Conservation (phyloP, 2,797 vertebrate genomes). For the Urocyon cinereoargenteus region DNA sequence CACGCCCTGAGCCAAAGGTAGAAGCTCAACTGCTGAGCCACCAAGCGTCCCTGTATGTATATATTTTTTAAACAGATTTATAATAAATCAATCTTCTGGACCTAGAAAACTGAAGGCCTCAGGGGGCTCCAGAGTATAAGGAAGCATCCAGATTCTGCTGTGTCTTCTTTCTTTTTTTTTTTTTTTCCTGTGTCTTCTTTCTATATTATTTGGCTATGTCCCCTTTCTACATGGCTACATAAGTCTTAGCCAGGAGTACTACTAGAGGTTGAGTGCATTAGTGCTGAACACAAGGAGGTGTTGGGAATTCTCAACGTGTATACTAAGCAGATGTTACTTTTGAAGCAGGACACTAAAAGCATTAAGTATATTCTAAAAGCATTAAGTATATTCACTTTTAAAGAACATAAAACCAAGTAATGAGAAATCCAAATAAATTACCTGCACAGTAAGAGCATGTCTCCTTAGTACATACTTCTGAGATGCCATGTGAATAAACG, state of each 20-base stretch:
- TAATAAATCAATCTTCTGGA: background rate
- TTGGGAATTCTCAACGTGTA: background rate
- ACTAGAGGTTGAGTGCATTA: background rate
- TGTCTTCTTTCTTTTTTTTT: background rate
- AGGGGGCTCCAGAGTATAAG: background rate
- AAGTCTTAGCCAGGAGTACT: background rate
- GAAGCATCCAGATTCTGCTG: background rate
- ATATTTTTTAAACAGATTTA: background rate
- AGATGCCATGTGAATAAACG: constrained; percentile 98
- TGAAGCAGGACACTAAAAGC: background rate
- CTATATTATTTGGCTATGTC: background rate
- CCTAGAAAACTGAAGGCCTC: background rate
- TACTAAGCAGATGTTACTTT: background rate
- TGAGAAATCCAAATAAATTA: constrained; percentile 72
- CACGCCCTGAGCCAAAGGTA: too few relatives aligned
- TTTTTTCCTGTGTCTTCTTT: too few relatives aligned
- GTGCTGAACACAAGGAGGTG: background rate
- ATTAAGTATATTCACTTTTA: background rate
- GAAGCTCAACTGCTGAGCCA: too few relatives aligned
- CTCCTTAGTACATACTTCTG: constrained; percentile 96
- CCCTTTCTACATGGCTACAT: background rate
- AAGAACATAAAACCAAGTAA: constrained; percentile 1
- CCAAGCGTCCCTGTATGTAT: background rate
- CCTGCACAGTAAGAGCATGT: constrained; percentile 95
- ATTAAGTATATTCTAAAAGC: background rate